Evolutionary conservation across 2,113 vertebrate genomes (phyloP).

Genomic region (Pao palembangensis): DNA sequence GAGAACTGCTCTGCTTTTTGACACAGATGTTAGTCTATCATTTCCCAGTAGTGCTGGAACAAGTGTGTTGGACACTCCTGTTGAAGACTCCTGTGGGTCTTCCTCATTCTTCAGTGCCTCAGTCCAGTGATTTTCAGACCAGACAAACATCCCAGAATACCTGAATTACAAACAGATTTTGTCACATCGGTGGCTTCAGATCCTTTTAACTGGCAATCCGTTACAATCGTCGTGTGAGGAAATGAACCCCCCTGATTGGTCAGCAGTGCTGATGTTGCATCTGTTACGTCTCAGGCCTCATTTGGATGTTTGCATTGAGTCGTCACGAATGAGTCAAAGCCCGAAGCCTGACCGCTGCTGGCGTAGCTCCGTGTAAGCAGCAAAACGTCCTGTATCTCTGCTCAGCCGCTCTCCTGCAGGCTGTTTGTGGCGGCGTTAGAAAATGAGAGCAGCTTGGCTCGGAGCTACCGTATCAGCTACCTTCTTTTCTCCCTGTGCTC

Average conservation of each 20-base stretch:
- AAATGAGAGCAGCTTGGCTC: conserved; percentile 51
- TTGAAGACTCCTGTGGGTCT: no score
- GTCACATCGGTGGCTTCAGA: background rate
- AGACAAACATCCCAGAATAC: no score
- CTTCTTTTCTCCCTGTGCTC: conserved; percentile 52
- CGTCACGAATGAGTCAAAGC: background rate
- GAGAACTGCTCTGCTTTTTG: no score
- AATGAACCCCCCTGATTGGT: background rate
- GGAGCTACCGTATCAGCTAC: conserved; percentile 54
- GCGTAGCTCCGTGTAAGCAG: background rate
- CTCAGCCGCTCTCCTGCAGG: conserved; percentile 40
- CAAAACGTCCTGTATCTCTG: conserved; percentile 38
- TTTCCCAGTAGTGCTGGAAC: no score
- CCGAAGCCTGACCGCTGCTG: background rate
- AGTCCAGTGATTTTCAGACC: no score
- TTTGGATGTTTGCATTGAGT: background rate
- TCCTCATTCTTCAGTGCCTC: no score
- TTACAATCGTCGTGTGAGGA: background rate
- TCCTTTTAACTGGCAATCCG: background rate
- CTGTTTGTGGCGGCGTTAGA: conserved; percentile 58
- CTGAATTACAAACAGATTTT: background rate
- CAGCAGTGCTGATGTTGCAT: background rate
- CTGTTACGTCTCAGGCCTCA: background rate
- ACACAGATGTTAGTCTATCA: no score
- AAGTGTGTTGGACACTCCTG: no score